These are phyloP conservation scores for Baryphthengus martii DNA, from an alignment of 2,113 vertebrate genomes.

Conservation along the genomic window DNA sequence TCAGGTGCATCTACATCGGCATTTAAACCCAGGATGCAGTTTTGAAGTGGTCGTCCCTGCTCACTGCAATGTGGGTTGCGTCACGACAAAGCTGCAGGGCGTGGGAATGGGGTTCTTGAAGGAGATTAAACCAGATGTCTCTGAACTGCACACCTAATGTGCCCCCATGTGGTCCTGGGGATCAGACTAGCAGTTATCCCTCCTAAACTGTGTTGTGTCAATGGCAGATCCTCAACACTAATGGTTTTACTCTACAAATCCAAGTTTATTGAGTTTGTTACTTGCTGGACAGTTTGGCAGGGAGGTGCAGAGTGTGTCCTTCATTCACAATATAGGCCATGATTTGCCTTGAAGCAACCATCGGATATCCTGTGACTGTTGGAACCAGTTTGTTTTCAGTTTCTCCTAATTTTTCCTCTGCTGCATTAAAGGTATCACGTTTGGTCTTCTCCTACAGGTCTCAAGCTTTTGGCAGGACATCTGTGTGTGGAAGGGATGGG, in stretches of 20 bases:
- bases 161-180: background rate
- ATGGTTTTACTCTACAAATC: background rate
- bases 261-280: background rate
- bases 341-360: background rate
- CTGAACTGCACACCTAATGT: background rate
- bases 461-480: background rate
- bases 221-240: background rate
- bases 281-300: background rate
- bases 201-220: background rate
- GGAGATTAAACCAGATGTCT: background rate
- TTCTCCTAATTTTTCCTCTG: background rate
- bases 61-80: background rate
- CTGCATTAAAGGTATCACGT: rapidly evolving
- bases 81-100: background rate
- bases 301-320: background rate
- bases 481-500: background rate
- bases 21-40: background rate
- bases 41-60: background rate
- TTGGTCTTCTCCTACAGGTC: background rate
- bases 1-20: background rate
- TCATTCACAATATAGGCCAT: background rate
- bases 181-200: background rate
- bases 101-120: background rate
- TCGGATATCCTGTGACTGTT: rapidly evolving
- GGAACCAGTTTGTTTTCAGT: background rate